Conservation (phyloP, 2,888 invertebrate genomes). For the Limnephilus lunatus region DNA sequence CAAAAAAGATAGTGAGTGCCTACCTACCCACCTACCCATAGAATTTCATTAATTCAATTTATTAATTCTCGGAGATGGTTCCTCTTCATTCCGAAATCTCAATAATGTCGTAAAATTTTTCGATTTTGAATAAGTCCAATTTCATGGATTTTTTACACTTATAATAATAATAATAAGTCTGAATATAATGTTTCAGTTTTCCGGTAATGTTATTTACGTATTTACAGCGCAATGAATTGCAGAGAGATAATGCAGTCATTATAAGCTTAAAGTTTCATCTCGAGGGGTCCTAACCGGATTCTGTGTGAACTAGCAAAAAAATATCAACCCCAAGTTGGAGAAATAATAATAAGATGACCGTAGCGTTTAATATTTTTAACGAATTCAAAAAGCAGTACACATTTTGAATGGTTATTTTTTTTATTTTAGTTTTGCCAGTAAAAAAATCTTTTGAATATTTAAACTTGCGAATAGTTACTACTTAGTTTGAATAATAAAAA, state of each 20-base stretch:
- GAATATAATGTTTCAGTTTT: background rate
- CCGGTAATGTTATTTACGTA: background rate
- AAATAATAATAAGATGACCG: constrained; percentile 7
- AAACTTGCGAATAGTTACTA: background rate
- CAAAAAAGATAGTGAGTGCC: too few relatives aligned
- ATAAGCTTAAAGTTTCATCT: constrained; percentile 14
- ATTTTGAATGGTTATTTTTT: background rate
- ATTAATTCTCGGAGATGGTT: too few relatives aligned
- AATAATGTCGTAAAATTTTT: background rate
- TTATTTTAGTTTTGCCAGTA: background rate
- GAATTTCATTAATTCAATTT: too few relatives aligned
- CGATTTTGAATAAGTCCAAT: background rate
- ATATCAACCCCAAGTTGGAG: constrained; percentile 34
- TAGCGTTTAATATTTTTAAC: constrained; percentile 31
- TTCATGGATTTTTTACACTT: background rate
- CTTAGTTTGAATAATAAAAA: background rate
- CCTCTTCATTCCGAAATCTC: background rate
- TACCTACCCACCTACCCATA: too few relatives aligned
- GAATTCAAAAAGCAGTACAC: constrained; percentile 9
- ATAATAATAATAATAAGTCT: background rate
- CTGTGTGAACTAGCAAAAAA: constrained; percentile 33
- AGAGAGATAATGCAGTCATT: constrained; percentile 46
- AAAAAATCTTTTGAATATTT: background rate
- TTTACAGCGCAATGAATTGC: constrained; percentile 27
- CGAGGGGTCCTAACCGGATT: constrained; percentile 46